Evolutionary conservation across 2,113 vertebrate species (phyloP).

Genomic region (Emydura subglobosa): DNA sequence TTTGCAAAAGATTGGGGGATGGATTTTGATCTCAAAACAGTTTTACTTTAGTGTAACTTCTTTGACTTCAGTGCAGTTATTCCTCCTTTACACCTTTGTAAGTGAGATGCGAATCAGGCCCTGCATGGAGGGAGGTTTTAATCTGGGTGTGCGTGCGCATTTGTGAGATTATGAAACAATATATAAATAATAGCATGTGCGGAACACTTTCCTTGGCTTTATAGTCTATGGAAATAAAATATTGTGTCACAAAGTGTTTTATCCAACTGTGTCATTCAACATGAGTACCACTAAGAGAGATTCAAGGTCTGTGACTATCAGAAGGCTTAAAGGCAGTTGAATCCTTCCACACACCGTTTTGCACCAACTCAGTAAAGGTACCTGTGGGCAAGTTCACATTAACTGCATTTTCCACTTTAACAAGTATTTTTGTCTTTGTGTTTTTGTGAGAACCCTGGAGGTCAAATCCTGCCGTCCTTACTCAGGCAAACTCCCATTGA

Average conservation of each 20-base stretch:
- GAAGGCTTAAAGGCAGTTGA: conserved; percentile 37
- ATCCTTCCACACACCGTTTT: not conserved
- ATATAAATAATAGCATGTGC: not conserved
- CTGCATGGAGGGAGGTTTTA: not conserved
- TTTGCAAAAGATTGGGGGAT: not conserved
- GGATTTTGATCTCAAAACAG: not conserved
- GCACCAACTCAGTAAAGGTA: conserved; percentile 41
- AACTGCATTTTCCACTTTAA: not conserved
- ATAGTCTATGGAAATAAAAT: not conserved
- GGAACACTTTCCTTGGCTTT: not conserved
- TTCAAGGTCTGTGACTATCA: not conserved
- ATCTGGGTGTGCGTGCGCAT: not conserved
- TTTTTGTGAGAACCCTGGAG: not conserved
- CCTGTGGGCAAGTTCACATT: not conserved
- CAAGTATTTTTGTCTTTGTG: not conserved
- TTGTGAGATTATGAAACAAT: not conserved
- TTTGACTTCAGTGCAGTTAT: not conserved
- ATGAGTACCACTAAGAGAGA: conserved; percentile 17
- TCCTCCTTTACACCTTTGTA: rapidly evolving
- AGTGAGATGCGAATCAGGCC: not conserved
- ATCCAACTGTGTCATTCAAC: rapidly evolving
- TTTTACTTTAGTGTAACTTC: not conserved
- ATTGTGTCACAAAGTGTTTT: not conserved
- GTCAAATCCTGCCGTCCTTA: not conserved
- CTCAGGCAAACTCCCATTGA: not conserved